Evolutionary conservation across 2,113 vertebrate species (phyloP).

Genomic region (Halcyon senegalensis): DNA sequence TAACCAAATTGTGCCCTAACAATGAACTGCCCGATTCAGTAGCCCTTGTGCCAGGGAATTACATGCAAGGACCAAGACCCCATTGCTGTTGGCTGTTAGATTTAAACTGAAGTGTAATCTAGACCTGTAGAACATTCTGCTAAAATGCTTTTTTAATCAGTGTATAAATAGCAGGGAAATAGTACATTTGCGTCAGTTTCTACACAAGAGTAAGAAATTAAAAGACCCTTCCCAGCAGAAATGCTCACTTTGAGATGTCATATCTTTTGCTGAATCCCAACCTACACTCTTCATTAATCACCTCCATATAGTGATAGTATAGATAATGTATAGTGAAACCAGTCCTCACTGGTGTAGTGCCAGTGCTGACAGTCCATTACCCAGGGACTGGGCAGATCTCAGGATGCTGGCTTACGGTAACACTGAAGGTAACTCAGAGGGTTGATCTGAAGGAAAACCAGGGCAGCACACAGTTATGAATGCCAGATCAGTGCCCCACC

Average conservation of each 20-base stretch:
- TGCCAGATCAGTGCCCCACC: not conserved
- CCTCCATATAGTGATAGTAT: too few relatives aligned
- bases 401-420: fast-evolving
- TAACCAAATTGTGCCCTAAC: not conserved
- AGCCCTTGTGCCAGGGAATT: not conserved
- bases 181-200: not conserved
- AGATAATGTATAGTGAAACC: not conserved
- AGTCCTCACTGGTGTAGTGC: not conserved
- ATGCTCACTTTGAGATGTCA: not conserved
- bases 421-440: not conserved
- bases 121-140: not conserved
- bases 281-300: fast-evolving
- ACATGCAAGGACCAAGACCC: fast-evolving
- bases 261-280: not conserved
- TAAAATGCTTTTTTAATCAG: not conserved
- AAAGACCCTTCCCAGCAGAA: not conserved
- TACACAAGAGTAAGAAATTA: not conserved
- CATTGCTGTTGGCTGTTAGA: not conserved
- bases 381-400: not conserved
- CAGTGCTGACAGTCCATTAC: fast-evolving
- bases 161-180: not conserved
- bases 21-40: not conserved
- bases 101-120: not conserved
- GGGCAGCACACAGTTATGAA: fast-evolving
- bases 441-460: not conserved